phyloP scores from a whole-genome alignment of 1,140 invertebrate genomes.

The Zaprionus tsacasi region DNA sequence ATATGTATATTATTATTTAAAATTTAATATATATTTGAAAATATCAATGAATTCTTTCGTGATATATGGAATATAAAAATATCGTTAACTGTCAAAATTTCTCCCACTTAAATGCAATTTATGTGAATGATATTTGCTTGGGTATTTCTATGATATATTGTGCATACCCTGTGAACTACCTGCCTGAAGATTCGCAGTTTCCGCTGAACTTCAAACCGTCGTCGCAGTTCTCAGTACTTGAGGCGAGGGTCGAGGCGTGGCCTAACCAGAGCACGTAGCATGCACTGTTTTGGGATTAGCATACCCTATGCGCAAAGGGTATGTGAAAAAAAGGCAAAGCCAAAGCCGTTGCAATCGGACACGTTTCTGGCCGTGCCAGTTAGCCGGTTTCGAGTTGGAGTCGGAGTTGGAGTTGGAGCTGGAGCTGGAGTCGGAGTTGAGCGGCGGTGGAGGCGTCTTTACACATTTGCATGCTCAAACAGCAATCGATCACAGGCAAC shows the following conservation, averaged over 20 bases:
- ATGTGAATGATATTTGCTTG: neutral
- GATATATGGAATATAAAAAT: neutral
- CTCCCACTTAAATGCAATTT: neutral
- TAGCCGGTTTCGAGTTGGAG: conserved; percentile 40
- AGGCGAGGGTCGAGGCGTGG: neutral
- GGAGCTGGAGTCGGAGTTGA: conserved; percentile 28
- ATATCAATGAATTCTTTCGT: neutral
- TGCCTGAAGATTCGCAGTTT: neutral
- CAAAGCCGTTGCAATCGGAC: conserved; percentile 54
- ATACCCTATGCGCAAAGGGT: conserved; percentile 2
- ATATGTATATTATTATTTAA: no score
- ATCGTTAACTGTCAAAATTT: neutral
- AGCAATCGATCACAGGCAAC: conserved; percentile 74
- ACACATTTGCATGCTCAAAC: conserved; percentile 82
- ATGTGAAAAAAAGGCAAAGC: conserved; percentile 12
- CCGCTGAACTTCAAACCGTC: neutral
- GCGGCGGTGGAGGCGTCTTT: conserved; percentile 79
- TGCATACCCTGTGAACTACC: neutral
- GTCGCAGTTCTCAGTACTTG: neutral
- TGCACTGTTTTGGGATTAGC: neutral
- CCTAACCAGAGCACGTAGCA: neutral
- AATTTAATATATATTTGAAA: no score
- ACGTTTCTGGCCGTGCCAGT: conserved; percentile 52
- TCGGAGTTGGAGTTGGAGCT: no score
- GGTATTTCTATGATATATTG: neutral